Conservation (phyloP, 2,797 vertebrate genomes). For the Pitangus sulphuratus region DNA sequence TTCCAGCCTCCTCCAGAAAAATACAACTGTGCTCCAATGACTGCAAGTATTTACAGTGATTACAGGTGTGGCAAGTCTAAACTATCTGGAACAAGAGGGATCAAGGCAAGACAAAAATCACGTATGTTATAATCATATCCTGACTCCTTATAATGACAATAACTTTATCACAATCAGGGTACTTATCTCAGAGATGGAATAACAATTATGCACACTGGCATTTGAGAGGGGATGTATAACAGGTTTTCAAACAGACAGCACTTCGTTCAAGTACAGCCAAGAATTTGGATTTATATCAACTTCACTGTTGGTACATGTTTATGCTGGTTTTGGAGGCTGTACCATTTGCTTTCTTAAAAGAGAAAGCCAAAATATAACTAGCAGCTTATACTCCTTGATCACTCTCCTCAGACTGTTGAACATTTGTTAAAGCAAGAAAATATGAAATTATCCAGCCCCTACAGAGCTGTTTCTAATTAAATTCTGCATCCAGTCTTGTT, state of each 20-base stretch:
- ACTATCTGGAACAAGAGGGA: background rate
- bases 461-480: background rate
- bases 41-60: background rate
- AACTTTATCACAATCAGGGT: background rate
- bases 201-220: background rate
- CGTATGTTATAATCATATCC: background rate
- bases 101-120: background rate
- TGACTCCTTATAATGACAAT: background rate
- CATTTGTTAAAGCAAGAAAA: background rate
- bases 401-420: background rate
- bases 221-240: background rate
- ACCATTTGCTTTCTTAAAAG: background rate
- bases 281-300: background rate
- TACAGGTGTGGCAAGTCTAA: conserved; percentile 32
- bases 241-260: conserved; percentile 20
- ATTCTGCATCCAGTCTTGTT: background rate
- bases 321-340: background rate
- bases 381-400: background rate
- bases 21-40: background rate
- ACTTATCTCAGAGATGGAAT: background rate
- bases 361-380: background rate
- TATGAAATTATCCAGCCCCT: background rate
- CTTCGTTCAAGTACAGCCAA: background rate
- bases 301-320: background rate
- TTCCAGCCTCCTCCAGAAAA: conserved; percentile 17